These are phyloP conservation scores for Heliocidaris tuberculata DNA, from an alignment of 35 echinoderm and acorn worm species.

Conservation along the genomic window DNA sequence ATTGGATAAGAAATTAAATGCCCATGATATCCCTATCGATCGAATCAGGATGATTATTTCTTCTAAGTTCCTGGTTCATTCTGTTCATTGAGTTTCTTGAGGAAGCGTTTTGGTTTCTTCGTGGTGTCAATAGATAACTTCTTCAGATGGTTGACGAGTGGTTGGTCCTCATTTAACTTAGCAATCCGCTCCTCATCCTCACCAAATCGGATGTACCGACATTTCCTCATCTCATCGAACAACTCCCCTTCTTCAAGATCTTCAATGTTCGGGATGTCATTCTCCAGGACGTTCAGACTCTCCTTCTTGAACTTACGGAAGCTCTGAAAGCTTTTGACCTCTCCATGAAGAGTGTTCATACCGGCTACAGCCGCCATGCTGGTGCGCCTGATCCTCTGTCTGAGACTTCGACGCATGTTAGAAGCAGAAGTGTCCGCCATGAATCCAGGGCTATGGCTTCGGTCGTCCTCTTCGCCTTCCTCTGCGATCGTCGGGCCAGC, in stretches of 20 bases:
- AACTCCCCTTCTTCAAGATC: conserved; percentile 73
- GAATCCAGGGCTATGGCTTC: neutral
- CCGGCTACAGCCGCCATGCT: conserved; percentile 18
- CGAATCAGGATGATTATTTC: neutral
- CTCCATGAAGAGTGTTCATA: conserved; percentile 59
- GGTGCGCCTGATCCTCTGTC: conserved; percentile 24
- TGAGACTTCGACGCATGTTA: neutral
- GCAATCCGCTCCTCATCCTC: conserved; percentile 59
- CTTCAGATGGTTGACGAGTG: conserved; percentile 60
- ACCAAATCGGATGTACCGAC: conserved; percentile 73
- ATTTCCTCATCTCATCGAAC: conserved; percentile 77
- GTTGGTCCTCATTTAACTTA: conserved; percentile 65
- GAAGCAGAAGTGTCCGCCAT: conserved; percentile 56
- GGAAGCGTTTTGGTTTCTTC: conserved; percentile 1
- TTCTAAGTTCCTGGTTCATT: neutral
- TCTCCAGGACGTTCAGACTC: conserved; percentile 26
- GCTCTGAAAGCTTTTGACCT: conserved; percentile 54
- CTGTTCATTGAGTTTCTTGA: conserved; percentile 38
- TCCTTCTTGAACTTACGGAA: conserved; percentile 47
- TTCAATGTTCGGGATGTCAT: conserved; percentile 41
- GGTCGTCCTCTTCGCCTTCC: conserved; percentile 4
- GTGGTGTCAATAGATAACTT: conserved; percentile 8
- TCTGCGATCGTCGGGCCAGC: neutral
- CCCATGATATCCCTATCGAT: neutral
- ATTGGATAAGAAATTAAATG: no score